Percentiles rank a stretch among this genome's conserved stretches.
These are phyloP conservation scores for Caenorhabditis panamensis DNA, from an alignment of 2,888 invertebrate genomes.

Conservation along the genomic window DNA sequence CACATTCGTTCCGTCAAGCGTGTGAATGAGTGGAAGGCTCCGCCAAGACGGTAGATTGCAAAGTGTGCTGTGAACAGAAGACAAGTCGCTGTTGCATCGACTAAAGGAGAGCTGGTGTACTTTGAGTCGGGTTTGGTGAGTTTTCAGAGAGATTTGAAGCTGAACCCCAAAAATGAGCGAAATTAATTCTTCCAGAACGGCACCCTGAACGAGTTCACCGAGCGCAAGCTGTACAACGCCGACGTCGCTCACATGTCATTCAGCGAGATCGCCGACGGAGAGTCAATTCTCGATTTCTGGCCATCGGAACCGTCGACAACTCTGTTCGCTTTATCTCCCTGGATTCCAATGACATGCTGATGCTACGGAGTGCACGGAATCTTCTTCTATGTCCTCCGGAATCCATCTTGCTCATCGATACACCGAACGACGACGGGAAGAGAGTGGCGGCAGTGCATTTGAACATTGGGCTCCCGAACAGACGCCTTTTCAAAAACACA, in stretches of 20 bases:
- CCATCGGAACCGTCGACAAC: conserved; percentile 88
- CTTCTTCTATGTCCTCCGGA: conserved; percentile 96
- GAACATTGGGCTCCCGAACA: conserved; percentile 89
- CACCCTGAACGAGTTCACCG: conserved; percentile 97
- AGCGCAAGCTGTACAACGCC: conserved; percentile 91
- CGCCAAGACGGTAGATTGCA: conserved; percentile 95
- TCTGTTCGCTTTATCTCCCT: conserved; percentile 97
- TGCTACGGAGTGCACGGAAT: conserved; percentile 87
- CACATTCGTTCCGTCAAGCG: conserved; percentile 98
- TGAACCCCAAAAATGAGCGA: no score
- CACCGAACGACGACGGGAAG: conserved; percentile 79
- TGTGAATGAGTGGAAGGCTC: conserved; percentile 99
- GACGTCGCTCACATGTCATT: conserved; percentile 99
- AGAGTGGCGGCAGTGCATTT: conserved; percentile 82
- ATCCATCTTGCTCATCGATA: conserved; percentile 95
- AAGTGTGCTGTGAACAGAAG: conserved; percentile 98
- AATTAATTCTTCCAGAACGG: conserved; percentile 87
- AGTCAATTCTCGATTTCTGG: conserved; percentile 87
- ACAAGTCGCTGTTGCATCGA: conserved; percentile 97
- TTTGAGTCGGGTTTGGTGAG: conserved; percentile 99
- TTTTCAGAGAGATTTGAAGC: no score
- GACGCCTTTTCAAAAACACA: conserved; percentile 88
- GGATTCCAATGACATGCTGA: conserved; percentile 93
- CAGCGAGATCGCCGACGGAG: conserved; percentile 94
- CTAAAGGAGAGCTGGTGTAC: conserved; percentile 97